Evolutionary conservation across 1,140 invertebrate genomes (phyloP).

Genomic region (Papilio aristodemus): DNA sequence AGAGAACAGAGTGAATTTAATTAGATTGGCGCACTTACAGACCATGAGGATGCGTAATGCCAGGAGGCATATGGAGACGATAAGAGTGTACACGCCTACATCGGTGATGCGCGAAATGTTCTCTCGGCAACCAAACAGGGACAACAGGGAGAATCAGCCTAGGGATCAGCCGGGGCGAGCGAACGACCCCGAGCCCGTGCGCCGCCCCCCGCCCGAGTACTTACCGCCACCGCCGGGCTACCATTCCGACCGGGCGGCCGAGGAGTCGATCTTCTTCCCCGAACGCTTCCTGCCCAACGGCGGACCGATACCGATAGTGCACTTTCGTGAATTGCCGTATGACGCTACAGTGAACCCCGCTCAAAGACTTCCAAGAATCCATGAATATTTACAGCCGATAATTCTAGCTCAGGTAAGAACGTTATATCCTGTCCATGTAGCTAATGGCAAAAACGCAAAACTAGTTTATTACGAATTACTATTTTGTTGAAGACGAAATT

Average conservation of each 20-base stretch:
- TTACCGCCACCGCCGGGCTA: not conserved
- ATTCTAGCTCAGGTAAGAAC: slow-evolving; percentile 69
- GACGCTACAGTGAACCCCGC: slow-evolving; percentile 51
- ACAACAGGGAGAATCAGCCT: slow-evolving; percentile 42
- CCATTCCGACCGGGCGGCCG: not conserved
- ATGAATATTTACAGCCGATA: slow-evolving; percentile 73
- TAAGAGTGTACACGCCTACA: slow-evolving; percentile 67
- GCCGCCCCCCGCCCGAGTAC: not conserved
- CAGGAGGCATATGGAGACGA: slow-evolving; percentile 65
- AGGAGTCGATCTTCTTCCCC: not conserved
- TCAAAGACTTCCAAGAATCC: slow-evolving; percentile 61
- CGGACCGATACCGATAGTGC: slow-evolving; percentile 80
- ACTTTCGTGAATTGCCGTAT: slow-evolving; percentile 82
- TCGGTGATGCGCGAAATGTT: slow-evolving; percentile 68
- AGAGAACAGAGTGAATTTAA: slow-evolving; percentile 66
- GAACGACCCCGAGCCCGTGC: not conserved
- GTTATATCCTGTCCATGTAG: no score
- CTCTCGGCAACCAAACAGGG: slow-evolving; percentile 50
- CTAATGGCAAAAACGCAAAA: not conserved
- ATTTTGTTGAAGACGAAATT: no score
- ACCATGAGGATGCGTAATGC: slow-evolving; percentile 63
- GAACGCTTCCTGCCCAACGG: slow-evolving; percentile 42
- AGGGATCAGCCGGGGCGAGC: slow-evolving; percentile 40
- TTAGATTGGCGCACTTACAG: slow-evolving; percentile 69
- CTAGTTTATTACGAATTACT: no score